phyloP scores from a whole-genome alignment of 2,797 vertebrate genomes.

The Natrix natrix region DNA sequence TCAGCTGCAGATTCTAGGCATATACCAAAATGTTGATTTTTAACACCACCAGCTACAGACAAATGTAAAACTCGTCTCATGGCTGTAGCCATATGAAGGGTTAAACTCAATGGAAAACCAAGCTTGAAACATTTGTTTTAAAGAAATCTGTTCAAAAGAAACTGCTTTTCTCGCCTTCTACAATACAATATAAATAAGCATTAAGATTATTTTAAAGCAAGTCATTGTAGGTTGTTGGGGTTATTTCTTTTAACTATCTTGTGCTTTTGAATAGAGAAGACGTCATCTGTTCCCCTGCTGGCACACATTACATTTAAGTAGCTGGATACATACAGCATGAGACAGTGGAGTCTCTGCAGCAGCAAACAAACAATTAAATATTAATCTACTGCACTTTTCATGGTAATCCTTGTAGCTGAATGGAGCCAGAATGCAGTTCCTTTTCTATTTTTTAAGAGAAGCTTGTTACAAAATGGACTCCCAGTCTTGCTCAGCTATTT shows the following conservation, averaged over 20 bases:
- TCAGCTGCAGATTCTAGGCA: not conserved
- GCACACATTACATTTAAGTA: accelerated
- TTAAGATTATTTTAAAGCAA: not conserved
- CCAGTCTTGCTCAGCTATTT: not conserved
- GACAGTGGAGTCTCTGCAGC: not conserved
- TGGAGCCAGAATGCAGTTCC: not conserved
- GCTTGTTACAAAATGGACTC: not conserved
- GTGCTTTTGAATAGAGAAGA: not conserved
- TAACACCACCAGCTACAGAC: not conserved
- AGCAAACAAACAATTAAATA: not conserved
- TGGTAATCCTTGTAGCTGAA: not conserved
- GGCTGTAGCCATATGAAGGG: accelerated
- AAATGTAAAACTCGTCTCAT: not conserved
- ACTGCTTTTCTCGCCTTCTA: accelerated
- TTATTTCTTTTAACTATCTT: not conserved
- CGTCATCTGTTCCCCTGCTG: not conserved
- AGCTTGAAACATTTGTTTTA: not conserved
- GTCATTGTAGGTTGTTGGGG: not conserved
- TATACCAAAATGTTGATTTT: not conserved
- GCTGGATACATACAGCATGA: accelerated
- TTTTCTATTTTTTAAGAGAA: not conserved
- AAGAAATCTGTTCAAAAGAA: not conserved
- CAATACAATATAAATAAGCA: accelerated
- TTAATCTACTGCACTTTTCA: constrained; percentile 9
- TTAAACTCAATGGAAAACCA: accelerated